Conservation (phyloP, 2,797 vertebrate species). For the Sarcoramphus papa region DNA sequence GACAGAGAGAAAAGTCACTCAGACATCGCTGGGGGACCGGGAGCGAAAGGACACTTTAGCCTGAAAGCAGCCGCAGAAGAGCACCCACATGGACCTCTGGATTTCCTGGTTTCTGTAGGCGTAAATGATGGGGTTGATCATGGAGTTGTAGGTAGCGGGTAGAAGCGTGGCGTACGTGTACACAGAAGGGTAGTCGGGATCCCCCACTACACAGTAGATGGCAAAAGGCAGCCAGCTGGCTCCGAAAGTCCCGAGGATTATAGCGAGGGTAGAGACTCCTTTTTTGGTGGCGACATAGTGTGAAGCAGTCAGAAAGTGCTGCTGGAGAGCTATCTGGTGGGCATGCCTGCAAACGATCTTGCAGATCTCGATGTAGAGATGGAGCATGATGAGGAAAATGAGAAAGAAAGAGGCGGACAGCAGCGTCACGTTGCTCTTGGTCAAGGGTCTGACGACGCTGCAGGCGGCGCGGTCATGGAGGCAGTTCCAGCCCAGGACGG, state of each 20-base stretch:
- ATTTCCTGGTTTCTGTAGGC: constrained; percentile 97
- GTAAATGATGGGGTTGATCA: constrained; percentile 99
- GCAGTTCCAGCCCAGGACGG: constrained; percentile 97
- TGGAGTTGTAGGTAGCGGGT: constrained; percentile 97
- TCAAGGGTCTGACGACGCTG: constrained; percentile 92
- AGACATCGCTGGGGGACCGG: constrained; percentile 96
- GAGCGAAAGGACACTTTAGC: constrained; percentile 87
- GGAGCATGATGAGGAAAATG: constrained; percentile 92
- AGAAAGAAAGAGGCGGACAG: constrained; percentile 89
- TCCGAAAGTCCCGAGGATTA: constrained; percentile 94
- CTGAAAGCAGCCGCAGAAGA: constrained; percentile 94
- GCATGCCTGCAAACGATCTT: constrained; percentile 95
- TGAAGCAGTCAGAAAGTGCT: constrained; percentile 92
- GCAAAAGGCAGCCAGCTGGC: constrained; percentile 98
- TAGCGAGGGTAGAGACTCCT: constrained; percentile 93
- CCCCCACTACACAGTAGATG: constrained; percentile 93
- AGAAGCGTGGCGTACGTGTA: constrained; percentile 96
- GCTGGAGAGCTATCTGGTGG: constrained; percentile 97
- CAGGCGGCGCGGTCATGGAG: constrained; percentile 82
- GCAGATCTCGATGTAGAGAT: constrained; percentile 95
- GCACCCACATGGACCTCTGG: constrained; percentile 91
- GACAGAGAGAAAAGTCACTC: constrained; percentile 61
- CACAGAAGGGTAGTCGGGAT: constrained; percentile 85
- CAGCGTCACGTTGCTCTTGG: constrained; percentile 87
- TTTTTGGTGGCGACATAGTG: constrained; percentile 95